phyloP scores from a whole-genome alignment of 2,797 vertebrate genomes.

The Muscicapa striata region DNA sequence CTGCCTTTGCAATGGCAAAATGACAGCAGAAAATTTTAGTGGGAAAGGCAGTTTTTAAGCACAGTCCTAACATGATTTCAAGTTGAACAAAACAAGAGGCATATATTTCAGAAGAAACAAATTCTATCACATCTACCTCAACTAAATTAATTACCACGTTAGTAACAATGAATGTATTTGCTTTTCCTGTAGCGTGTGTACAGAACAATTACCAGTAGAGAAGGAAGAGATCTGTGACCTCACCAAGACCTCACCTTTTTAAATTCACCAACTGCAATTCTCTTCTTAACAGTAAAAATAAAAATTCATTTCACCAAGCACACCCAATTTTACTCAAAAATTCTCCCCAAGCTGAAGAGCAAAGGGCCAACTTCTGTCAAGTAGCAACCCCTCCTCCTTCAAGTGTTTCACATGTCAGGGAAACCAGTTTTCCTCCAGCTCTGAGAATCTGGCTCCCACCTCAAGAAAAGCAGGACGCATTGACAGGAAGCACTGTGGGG shows the following conservation, averaged over 20 bases:
- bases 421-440: background rate
- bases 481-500: constrained; percentile 14
- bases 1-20: background rate
- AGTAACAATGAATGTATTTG: background rate
- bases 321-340: background rate
- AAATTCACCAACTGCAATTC: background rate
- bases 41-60: background rate
- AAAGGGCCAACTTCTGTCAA: background rate
- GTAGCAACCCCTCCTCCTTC: background rate
- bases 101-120: background rate
- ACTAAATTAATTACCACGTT: background rate
- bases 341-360: background rate
- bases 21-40: background rate
- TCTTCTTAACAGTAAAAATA: background rate
- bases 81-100: background rate
- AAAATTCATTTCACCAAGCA: background rate
- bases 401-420: background rate
- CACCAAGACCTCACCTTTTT: background rate
- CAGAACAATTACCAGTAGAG: background rate
- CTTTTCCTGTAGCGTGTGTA: background rate
- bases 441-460: background rate
- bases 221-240: background rate
- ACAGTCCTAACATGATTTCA: background rate
- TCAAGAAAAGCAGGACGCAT: background rate
- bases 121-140: background rate